A percentile compares a stretch with the other conserved stretches of the same genome.
phyloP scores from a whole-genome alignment of 2,888 invertebrate species.

The Lepidonotus clava region DNA sequence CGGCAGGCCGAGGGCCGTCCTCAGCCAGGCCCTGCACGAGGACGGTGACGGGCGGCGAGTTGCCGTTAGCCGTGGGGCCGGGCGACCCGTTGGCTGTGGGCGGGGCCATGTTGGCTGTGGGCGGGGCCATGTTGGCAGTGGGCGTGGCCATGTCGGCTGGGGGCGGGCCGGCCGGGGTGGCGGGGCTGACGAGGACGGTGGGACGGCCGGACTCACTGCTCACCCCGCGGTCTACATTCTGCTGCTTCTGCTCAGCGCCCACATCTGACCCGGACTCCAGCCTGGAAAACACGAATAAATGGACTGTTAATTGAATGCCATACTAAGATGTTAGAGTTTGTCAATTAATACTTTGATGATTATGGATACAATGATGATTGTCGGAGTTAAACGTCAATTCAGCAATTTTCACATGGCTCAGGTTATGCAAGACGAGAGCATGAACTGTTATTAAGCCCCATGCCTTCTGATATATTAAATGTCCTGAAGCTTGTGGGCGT shows the following conservation, averaged over 20 bases:
- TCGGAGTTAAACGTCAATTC: too few species aligned
- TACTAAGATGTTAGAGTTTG: too few species aligned
- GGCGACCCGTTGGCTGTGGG: too few species aligned
- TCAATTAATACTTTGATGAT: too few species aligned
- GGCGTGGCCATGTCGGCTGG: not conserved
- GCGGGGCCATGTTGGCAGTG: not conserved
- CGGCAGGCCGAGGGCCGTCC: not conserved
- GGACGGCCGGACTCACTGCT: not conserved
- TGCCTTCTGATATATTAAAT: too few species aligned
- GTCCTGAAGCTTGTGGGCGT: too few species aligned
- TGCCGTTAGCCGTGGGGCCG: not conserved
- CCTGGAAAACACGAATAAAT: not conserved
- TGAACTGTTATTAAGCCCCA: too few species aligned
- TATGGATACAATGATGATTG: too few species aligned
- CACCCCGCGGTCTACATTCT: not conserved
- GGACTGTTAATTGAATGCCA: too few species aligned
- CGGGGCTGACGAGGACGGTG: not conserved
- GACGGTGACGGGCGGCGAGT: not conserved
- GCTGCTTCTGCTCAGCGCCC: not conserved
- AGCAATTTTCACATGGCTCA: too few species aligned
- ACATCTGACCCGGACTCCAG: not conserved
- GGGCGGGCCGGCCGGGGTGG: slow-evolving; percentile 6
- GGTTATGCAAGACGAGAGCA: too few species aligned
- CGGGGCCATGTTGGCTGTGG: not conserved
- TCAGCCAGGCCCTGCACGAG: not conserved